phyloP scores from a whole-genome alignment of 1,140 invertebrate genomes.

The Achroia grisella region DNA sequence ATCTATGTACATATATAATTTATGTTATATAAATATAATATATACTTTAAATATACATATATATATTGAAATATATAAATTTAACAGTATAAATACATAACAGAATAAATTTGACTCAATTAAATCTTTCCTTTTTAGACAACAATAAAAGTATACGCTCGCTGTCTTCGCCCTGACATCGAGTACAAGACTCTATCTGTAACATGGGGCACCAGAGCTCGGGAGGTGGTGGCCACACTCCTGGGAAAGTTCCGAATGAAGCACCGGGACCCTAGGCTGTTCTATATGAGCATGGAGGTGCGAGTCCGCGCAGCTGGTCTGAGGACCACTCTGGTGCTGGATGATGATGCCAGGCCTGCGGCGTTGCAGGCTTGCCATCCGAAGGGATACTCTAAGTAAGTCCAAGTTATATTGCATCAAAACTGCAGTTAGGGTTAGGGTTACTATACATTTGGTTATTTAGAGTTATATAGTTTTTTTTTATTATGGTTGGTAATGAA shows the following conservation, averaged over 20 bases:
- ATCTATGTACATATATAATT: no score
- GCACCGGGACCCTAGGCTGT: conserved; percentile 92
- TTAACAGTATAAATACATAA: no score
- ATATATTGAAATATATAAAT: no score
- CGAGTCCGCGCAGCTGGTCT: conserved; percentile 86
- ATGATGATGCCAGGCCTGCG: conserved; percentile 90
- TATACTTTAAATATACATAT: no score
- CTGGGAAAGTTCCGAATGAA: conserved; percentile 93
- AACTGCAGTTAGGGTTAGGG: neutral
- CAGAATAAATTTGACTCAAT: conserved; percentile 5
- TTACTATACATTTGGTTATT: neutral
- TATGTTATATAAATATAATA: no score
- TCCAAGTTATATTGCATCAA: neutral
- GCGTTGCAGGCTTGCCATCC: conserved; percentile 93
- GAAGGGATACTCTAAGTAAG: conserved; percentile 89
- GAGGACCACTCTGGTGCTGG: conserved; percentile 86
- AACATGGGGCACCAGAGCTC: conserved; percentile 87
- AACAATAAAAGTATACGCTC: conserved; percentile 92
- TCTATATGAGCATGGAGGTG: conserved; percentile 95
- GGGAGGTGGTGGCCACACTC: conserved; percentile 88
- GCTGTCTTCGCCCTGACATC: conserved; percentile 90
- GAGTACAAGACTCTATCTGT: conserved; percentile 95
- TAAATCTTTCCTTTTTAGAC: conserved; percentile 77
- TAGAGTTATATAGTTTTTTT: no score
- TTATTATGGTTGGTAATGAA: no score